Evolutionary conservation across 1,140 invertebrate genomes (phyloP), one percentile per base, ranked within the genome.

Genomic region (Mya arenaria): DNA sequence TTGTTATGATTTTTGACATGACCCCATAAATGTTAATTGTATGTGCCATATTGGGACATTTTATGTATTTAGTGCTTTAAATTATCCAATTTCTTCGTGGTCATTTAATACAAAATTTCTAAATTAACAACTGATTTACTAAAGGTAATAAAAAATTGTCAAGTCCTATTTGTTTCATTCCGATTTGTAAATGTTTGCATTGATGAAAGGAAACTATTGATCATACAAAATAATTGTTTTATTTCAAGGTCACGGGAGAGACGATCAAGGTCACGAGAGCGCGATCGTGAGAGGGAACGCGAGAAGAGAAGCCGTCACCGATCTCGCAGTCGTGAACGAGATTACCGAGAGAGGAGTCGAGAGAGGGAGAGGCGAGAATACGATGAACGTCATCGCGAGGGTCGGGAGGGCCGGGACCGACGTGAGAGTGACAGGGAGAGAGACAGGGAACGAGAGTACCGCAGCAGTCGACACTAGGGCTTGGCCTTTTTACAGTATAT

Each of bases 251-350:
- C 88, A 30, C 93, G 95, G 82, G 85, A 87, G 0, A 93, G 95
- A 84, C 68, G 91, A 36, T 92, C 91, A 84, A 60, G 92, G 19
- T 96, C 95, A 3, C 94, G 97, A 65, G 96, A 97, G 62, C 93
- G 97, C 75, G 97, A 95, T 15, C 86, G 95, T 94, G 90, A 96
- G 74, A 94, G 96, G 2, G 91, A 92, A n/a, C 84, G 91, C 13
- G 90, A 92, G 55, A 87, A 91, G 69, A 83, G 91, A 34, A 86
- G 92, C 89, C 92, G 97, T 10, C 92, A 92, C 68, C 83, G 93
- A 39, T 92, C 91, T 44, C 86, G 92, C 39, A 93, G 91, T 84
- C 84, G 93, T 4, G 92, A 93, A 8, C 77, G 92, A 10, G 92
- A 92, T 65, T 92, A 92, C 60, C 81, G 95, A 44, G 95, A 95